Evolutionary conservation across 2,113 vertebrate genomes (phyloP), one percentile per base, ranked within the genome.

Genomic region (Neopipo cinnamomea): DNA sequence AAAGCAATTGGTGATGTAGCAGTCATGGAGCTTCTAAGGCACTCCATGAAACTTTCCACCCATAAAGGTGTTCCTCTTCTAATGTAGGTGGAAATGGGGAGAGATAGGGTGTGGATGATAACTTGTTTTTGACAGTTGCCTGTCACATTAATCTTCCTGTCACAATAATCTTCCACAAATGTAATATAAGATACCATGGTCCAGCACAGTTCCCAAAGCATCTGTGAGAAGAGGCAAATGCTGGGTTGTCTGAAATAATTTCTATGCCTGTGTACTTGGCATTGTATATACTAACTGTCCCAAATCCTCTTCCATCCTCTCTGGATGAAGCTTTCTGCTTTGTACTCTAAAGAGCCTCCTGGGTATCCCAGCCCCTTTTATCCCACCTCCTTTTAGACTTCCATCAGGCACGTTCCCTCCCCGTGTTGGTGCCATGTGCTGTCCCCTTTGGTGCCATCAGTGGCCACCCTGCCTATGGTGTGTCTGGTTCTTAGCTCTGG

Each of bases 331-430:
- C 6, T 24, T 5, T 12, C 20, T 52, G 19, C 15, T n/a, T n/a
- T n/a, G n/a, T n/a, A n/a, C n/a, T n/a, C n/a, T 53, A 5, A 63
- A 46, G 8, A 46, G 15, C 6, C 42, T 79, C 12, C 7, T 4
- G 4, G 24, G 19, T 24, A 71, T 42, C 13, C 15, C 0, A 0
- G 9, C 3, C 15, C 5, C 20, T 20, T 78, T 65, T 21, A 65
- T 41, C 9, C 33, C 39, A 50, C 4, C 4, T 24, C 14, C 13
- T 63, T 68, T 55, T 24, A 28, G 27, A 22, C 8, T 77, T 87
- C 30, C 4, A 2, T 42, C 53, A 59, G 72, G 6, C 19, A 17
- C 23, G 9, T 82, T 76, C 25, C 14, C 19, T 91, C 14, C n/a
- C 24, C 33, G 4, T 7, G 6, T 1, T 56, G 35, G 30, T 59